Percentiles rank a stretch among this genome's conserved stretches.
Evolutionary conservation across 2,888 invertebrate genomes (phyloP).

Genomic region (Mesoligia furuncula): DNA sequence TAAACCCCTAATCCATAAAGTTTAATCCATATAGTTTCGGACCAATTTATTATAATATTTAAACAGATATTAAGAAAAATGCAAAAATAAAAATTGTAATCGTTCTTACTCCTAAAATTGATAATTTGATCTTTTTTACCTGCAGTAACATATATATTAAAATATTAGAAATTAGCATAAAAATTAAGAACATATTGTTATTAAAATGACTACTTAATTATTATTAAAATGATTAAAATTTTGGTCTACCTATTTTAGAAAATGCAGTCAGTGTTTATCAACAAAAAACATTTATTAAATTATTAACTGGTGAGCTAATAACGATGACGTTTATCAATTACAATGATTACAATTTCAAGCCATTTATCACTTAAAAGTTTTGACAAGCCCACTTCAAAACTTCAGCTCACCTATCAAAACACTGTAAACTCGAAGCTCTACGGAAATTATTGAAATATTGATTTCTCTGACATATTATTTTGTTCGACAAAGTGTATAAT

Average conservation of each 20-base stretch:
- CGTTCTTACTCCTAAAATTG: too few species aligned
- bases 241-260: too few species aligned
- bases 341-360: conserved; percentile 57
- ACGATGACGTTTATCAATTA: conserved; percentile 54
- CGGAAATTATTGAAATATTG: conserved; percentile 53
- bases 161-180: background rate
- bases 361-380: conserved; percentile 67
- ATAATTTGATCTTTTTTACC: background rate
- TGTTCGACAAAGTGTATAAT: background rate
- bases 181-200: background rate
- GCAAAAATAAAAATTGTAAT: too few species aligned
- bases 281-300: conserved; percentile 37
- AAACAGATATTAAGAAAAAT: too few species aligned
- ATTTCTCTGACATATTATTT: conserved; percentile 42
- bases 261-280: background rate
- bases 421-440: conserved; percentile 37
- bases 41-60: too few species aligned
- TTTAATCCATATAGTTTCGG: too few species aligned
- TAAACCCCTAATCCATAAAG: too few species aligned
- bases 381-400: conserved; percentile 61
- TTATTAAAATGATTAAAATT: background rate
- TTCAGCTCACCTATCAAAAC: conserved; percentile 58
- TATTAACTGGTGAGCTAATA: conserved; percentile 45
- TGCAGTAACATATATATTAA: background rate
- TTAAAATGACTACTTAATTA: background rate